Evolutionary conservation across 2,797 vertebrate species (phyloP), one percentile per base, ranked within the genome.

Genomic region (Danio tinwini): DNA sequence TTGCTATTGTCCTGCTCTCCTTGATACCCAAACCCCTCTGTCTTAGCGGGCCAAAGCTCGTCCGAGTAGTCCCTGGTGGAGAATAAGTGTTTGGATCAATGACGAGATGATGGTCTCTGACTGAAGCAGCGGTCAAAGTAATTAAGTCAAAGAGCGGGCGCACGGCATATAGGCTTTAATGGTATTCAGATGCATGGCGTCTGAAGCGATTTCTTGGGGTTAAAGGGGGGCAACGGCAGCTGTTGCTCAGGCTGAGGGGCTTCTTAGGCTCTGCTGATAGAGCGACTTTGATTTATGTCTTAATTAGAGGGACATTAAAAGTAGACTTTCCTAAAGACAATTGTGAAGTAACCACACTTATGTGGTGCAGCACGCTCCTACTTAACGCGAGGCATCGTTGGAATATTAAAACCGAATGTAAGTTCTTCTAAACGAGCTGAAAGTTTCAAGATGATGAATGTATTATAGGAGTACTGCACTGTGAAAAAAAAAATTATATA

Each of bases 171-270:
- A 88, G 92, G 91, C 92, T 91, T 93, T 94, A 94, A 93, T 93
- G 93, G 88, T 88, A 90, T 92, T 91, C 88, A 93, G 93, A 94
- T 92, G 90, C 92, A 94, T 92, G 90, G 90, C 92, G 91, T 94
- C 92, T 93, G 92, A 93, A 92, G 93, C 90, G 91, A 93, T 94
- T 94, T 93, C 90, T 93, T 88, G 85, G 87, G 91, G 89, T 87
- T 88, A 89, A 88, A 87, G 89, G 88, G 90, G 91, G 91, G 64
- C 91, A 79, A 83, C 85, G 90, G 88, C 93, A 95, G 93, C 93
- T 94, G 93, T 91, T 94, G 64, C 86, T 78, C 59, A 81, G 89
- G 88, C 88, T 89, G 90, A 85, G 76, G 83, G 89, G 83, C 88
- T 87, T 72, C 76, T 91, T 88, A 90, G 88, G 86, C 88, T 88